phyloP scores from a whole-genome alignment of 2,113 vertebrate species.

The Corydoras maculifer region DNA sequence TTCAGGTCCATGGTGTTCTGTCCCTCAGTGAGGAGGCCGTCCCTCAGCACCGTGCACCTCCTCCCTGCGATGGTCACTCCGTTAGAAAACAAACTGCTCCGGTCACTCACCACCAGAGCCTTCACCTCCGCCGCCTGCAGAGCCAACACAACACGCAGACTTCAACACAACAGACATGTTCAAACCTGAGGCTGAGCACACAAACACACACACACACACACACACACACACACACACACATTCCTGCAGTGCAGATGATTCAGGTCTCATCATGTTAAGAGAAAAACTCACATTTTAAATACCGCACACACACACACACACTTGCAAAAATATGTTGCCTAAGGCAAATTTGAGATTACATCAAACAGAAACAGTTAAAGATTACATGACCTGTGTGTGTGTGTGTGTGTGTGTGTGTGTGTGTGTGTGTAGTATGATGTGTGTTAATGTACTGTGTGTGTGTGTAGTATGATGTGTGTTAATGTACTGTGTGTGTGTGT shows the following conservation, averaged over 20 bases:
- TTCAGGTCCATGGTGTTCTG: conserved; percentile 45
- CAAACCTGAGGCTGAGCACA: not conserved
- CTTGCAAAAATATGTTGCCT: not conserved
- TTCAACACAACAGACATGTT: too few relatives aligned
- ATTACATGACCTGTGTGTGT: not conserved
- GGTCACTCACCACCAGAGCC: not conserved
- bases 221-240: not conserved
- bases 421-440: too few relatives aligned
- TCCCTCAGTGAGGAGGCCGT: conserved; percentile 1
- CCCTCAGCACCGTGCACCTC: conserved; percentile 38
- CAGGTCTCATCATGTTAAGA: conserved; percentile 26
- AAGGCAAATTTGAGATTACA: not conserved
- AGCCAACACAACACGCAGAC: not conserved
- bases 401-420: not conserved
- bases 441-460: too few relatives aligned
- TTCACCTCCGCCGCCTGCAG: conserved; percentile 30
- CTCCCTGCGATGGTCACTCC: conserved; percentile 28
- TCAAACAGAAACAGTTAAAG: not conserved
- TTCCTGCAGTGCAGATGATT: conserved; percentile 1
- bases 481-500: too few relatives aligned
- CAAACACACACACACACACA: not conserved
- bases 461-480: too few relatives aligned
- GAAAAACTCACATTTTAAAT: not conserved
- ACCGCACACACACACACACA: not conserved
- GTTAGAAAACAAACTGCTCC: not conserved